Percentiles rank a stretch among this genome's conserved stretches.
These are phyloP conservation scores for Bubalus kerabau DNA, from an alignment of 2,113 vertebrate genomes.

Conservation along the genomic window DNA sequence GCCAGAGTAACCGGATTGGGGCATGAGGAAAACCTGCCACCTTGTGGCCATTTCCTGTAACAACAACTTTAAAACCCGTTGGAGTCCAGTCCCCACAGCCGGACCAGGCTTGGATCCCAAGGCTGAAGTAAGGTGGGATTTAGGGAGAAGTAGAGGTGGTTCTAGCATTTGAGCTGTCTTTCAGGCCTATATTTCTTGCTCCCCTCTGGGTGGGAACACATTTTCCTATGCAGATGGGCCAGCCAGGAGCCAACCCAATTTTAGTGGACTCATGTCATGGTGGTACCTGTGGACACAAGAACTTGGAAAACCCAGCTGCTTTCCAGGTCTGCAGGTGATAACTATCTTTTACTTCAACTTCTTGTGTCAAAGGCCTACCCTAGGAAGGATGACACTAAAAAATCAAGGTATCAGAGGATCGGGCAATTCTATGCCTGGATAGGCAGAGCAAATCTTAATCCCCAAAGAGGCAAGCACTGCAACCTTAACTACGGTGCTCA, in stretches of 20 bases:
- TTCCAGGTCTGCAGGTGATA: not conserved
- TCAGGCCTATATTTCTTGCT: not conserved
- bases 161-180: not conserved
- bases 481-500: not conserved
- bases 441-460: not conserved
- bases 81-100: not conserved
- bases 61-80: not conserved
- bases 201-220: not conserved
- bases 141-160: not conserved
- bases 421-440: not conserved
- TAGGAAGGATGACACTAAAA: not conserved
- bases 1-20: not conserved
- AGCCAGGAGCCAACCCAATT: not conserved
- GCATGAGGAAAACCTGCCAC: not conserved
- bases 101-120: not conserved
- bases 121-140: not conserved
- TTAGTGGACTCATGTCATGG: accelerated
- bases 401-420: not conserved
- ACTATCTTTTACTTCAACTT: not conserved
- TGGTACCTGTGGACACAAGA: not conserved
- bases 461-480: not conserved
- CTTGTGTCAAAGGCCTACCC: not conserved
- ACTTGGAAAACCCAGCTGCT: not conserved
- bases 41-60: not conserved
- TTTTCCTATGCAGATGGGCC: not conserved